Conservation (phyloP, 2,113 vertebrate genomes). For the Neomonachus schauinslandi region DNA sequence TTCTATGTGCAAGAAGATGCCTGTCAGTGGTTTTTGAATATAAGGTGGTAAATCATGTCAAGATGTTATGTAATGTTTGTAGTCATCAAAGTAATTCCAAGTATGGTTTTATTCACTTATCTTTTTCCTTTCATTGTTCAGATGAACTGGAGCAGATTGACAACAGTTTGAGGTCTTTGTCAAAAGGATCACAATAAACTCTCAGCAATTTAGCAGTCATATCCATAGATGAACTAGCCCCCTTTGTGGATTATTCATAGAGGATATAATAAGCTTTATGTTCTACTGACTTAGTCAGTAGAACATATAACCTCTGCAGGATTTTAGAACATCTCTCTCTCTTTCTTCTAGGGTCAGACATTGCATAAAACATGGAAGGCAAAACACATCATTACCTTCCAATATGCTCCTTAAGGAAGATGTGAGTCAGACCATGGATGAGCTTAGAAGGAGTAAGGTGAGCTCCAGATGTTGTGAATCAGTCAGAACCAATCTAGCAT, state of each 20-base stretch:
- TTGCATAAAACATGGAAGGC: slow-evolving; percentile 1
- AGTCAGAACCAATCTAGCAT: slow-evolving; percentile 22
- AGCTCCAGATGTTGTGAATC: slow-evolving; percentile 34
- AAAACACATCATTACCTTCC: slow-evolving; percentile 51
- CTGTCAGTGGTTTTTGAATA: neutral
- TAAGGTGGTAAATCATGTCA: neutral
- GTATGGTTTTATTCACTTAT: neutral
- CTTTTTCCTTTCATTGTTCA: slow-evolving; percentile 37
- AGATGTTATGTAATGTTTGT: neutral
- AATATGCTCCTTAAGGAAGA: neutral
- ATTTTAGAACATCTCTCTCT: neutral
- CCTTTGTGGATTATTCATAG: neutral
- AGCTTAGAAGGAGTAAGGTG: slow-evolving; percentile 50
- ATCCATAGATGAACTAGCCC: neutral
- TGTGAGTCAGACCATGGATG: neutral
- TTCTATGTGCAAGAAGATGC: neutral
- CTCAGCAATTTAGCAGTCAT: neutral
- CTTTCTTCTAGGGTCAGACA: slow-evolving; percentile 42
- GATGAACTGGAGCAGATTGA: neutral
- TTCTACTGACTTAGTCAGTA: neutral
- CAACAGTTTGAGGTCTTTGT: slow-evolving; percentile 40
- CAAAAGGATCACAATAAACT: slow-evolving; percentile 25
- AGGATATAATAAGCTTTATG: neutral
- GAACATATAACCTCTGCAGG: neutral
- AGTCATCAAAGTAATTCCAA: neutral